phyloP scores from a whole-genome alignment of 1,140 invertebrate genomes.

The Microplitis demolitor region DNA sequence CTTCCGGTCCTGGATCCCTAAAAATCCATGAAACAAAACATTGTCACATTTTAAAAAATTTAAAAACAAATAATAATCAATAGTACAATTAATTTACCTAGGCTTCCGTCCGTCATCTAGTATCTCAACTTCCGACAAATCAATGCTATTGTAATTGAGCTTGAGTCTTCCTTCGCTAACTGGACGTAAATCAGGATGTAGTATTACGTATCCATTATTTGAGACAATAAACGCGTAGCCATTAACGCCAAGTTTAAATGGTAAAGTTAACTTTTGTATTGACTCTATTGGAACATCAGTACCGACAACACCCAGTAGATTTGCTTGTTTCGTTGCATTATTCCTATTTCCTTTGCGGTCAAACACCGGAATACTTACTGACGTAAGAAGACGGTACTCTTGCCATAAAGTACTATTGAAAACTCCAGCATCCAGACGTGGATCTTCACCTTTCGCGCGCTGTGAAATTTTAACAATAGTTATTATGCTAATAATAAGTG shows the following conservation, averaged over 20 bases:
- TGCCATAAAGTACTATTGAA: conserved; percentile 37
- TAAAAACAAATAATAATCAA: background rate
- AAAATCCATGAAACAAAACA: background rate
- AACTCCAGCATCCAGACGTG: conserved; percentile 30
- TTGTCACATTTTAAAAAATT: background rate
- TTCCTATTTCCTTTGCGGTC: conserved; percentile 69
- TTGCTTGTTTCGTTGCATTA: conserved; percentile 68
- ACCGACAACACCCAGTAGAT: conserved; percentile 88
- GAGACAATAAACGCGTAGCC: conserved; percentile 94
- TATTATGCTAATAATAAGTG: background rate
- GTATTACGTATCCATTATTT: conserved; percentile 92
- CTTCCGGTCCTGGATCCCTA: conserved; percentile 55
- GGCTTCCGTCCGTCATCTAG: conserved; percentile 70
- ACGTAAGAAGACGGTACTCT: conserved; percentile 71
- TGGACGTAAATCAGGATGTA: conserved; percentile 80
- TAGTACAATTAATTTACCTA: conserved; percentile 41
- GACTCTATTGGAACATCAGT: conserved; percentile 93
- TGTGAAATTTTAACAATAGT: conserved; percentile 9
- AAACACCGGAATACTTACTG: conserved; percentile 84
- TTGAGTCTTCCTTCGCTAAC: conserved; percentile 76
- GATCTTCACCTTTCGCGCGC: conserved; percentile 40
- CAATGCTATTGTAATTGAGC: conserved; percentile 94
- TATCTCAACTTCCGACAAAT: conserved; percentile 93
- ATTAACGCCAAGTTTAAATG: conserved; percentile 91
- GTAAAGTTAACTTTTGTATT: conserved; percentile 82